Conservation (phyloP, 2,888 invertebrate genomes). For the Tenthredo livida region DNA sequence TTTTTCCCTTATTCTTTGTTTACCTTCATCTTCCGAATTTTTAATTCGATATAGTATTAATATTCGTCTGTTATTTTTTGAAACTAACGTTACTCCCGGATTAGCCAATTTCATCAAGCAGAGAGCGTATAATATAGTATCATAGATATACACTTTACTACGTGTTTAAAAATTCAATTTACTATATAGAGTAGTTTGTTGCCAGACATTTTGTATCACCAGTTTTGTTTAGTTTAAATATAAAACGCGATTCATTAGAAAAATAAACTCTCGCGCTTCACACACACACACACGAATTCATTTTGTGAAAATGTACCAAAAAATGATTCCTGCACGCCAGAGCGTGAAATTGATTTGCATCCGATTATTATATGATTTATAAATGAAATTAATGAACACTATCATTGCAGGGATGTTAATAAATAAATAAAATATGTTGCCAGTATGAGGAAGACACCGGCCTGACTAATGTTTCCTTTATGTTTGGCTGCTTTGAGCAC, state of each 20-base stretch:
- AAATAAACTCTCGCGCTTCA: neutral
- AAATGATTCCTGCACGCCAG: neutral
- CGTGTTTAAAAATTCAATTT: constrained; percentile 13
- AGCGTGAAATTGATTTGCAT: neutral
- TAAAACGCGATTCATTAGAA: neutral
- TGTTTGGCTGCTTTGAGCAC: constrained; percentile 6
- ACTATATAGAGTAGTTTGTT: constrained; percentile 27
- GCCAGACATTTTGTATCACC: constrained; percentile 20
- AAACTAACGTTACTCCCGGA: constrained; percentile 6
- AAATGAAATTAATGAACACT: neutral
- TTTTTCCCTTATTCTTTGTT: neutral
- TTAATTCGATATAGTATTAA: neutral
- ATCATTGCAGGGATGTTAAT: neutral
- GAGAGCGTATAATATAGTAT: neutral
- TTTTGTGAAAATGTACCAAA: neutral
- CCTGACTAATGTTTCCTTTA: constrained; percentile 35
- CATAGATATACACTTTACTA: no score
- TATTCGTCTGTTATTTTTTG: neutral
- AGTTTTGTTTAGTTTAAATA: neutral
- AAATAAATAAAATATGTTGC: neutral
- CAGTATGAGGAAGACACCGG: neutral
- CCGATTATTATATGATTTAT: neutral
- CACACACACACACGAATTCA: neutral
- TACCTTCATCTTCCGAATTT: neutral
- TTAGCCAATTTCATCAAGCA: constrained; percentile 18